These are phyloP conservation scores for Amphiprion percula DNA, from an alignment of 2,113 vertebrate genomes.

Conservation along the genomic window DNA sequence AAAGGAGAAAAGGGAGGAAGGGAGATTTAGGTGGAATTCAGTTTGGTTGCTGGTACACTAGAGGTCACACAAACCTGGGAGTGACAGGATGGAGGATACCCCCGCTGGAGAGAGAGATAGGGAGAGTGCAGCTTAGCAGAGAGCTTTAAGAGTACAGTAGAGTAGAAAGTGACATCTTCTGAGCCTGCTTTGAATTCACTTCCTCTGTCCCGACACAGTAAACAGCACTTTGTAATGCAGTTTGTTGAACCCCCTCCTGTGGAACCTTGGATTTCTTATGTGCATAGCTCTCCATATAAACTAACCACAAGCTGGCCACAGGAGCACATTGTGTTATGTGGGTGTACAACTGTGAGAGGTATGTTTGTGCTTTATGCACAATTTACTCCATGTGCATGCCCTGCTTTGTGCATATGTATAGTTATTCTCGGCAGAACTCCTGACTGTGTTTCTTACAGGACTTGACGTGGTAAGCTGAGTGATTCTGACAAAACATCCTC, in stretches of 20 bases:
- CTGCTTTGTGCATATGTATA: neutral
- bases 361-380: no score
- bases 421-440: slow-evolving; percentile 6
- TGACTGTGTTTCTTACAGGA: slow-evolving; percentile 19
- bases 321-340: neutral
- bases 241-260: slow-evolving; percentile 30
- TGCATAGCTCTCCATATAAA: slow-evolving; percentile 62
- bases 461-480: slow-evolving; percentile 56
- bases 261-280: slow-evolving; percentile 54
- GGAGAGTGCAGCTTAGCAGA: slow-evolving; percentile 13
- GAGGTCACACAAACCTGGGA: slow-evolving; percentile 39
- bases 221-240: slow-evolving; percentile 44
- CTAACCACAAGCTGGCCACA: slow-evolving; percentile 30
- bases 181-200: slow-evolving; percentile 54
- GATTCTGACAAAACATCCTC: slow-evolving; percentile 57
- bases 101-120: slow-evolving; percentile 15
- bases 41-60: slow-evolving; percentile 22
- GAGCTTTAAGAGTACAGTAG: slow-evolving; percentile 51
- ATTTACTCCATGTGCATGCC: neutral
- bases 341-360: neutral
- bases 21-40: slow-evolving; percentile 43
- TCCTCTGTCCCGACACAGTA: slow-evolving; percentile 39
- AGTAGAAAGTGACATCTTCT: slow-evolving; percentile 49
- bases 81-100: slow-evolving; percentile 48
- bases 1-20: neutral